Evolutionary conservation across 2,888 invertebrate species (phyloP).

Genomic region (Hedychridium roseum): DNA sequence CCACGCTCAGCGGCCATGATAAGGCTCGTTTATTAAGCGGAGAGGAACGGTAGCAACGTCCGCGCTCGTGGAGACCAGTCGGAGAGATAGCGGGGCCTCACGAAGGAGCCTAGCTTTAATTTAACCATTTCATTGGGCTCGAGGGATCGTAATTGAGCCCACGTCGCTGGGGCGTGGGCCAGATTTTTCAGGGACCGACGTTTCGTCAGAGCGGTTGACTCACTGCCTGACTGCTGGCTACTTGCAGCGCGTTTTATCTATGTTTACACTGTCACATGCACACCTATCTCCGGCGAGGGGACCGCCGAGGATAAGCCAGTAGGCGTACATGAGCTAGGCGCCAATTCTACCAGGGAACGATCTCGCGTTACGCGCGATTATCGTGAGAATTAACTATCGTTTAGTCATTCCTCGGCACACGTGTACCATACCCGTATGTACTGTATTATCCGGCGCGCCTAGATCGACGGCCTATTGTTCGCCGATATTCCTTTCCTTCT

Average conservation of each 20-base stretch:
- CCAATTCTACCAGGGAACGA: conserved; percentile 25
- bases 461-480: conserved; percentile 13
- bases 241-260: conserved; percentile 12
- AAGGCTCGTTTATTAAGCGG: too few relatives aligned
- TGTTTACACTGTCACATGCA: conserved; percentile 16
- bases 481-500: too few relatives aligned
- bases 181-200: conserved; percentile 5
- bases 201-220: conserved; percentile 22
- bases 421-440: conserved; percentile 9
- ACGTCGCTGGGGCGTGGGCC: not conserved
- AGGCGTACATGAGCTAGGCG: conserved; percentile 32
- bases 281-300: too few relatives aligned
- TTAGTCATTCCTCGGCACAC: conserved; percentile 9
- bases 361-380: conserved; percentile 27
- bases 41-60: too few relatives aligned
- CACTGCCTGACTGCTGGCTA: too few relatives aligned
- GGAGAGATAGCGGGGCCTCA: too few relatives aligned
- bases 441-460: conserved; percentile 27
- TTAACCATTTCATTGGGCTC: too few relatives aligned
- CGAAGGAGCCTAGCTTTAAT: too few relatives aligned
- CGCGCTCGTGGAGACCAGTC: too few relatives aligned
- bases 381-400: conserved; percentile 34
- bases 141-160: too few relatives aligned
- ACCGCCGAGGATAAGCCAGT: conserved; percentile 14
- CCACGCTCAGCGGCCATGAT: too few relatives aligned